phyloP scores from a whole-genome alignment of 1,140 invertebrate species.

The Stegodyphus mimosarum region DNA sequence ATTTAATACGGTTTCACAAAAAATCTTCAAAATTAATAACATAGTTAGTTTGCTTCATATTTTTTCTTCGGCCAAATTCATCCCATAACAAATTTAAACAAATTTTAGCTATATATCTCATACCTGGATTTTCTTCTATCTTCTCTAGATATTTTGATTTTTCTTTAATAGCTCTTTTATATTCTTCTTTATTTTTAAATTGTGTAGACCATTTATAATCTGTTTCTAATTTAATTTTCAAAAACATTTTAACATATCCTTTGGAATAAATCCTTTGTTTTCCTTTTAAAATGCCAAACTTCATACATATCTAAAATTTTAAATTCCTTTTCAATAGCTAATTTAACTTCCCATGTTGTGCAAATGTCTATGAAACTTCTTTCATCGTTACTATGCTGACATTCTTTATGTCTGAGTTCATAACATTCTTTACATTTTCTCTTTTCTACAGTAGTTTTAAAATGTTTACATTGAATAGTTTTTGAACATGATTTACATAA shows the following conservation, averaged over 20 bases:
- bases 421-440: too few relatives aligned
- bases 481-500: too few relatives aligned
- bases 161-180: slow-evolving; percentile 10
- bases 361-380: slow-evolving; percentile 16
- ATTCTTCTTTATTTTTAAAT: slow-evolving; percentile 28
- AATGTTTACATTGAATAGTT: too few relatives aligned
- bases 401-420: too few relatives aligned
- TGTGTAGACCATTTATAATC: slow-evolving; percentile 22
- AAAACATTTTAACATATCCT: slow-evolving; percentile 36
- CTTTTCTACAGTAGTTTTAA: too few relatives aligned
- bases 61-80: slow-evolving; percentile 41
- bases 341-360: slow-evolving; percentile 1
- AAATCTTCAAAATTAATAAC: slow-evolving; percentile 4
- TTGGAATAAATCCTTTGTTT: slow-evolving; percentile 11
- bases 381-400: neutral
- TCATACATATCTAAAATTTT: slow-evolving; percentile 22
- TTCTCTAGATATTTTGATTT: slow-evolving; percentile 7
- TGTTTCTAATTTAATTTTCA: slow-evolving; percentile 41
- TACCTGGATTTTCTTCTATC: slow-evolving; percentile 14
- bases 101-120: slow-evolving; percentile 29
- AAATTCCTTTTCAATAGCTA: slow-evolving; percentile 10
- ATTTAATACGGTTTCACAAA: slow-evolving; percentile 16
- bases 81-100: slow-evolving; percentile 17
- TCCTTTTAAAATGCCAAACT: slow-evolving; percentile 22
- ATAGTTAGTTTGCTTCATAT: slow-evolving; percentile 18